Evolutionary conservation across 2,113 vertebrate genomes (phyloP).

Genomic region (Pollimyrus isidori): DNA sequence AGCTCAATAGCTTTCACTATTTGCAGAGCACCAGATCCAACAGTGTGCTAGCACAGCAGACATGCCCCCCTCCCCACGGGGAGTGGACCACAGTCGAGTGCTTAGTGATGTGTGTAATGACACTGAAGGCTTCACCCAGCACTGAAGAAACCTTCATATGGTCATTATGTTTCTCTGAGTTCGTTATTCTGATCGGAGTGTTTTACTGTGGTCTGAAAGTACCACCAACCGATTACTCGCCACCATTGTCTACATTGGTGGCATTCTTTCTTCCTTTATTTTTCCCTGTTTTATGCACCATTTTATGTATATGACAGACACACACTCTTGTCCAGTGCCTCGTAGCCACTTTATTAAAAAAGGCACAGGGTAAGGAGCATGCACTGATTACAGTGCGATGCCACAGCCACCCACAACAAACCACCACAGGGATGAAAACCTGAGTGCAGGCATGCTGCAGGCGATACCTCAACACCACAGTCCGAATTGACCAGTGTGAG

Average conservation of each 20-base stretch:
- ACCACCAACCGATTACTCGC: background rate
- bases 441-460: too few species aligned
- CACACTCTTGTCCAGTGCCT: background rate
- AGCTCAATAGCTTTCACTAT: constrained; percentile 21
- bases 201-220: background rate
- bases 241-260: background rate
- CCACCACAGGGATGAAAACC: too few species aligned
- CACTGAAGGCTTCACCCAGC: background rate
- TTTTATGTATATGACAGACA: background rate
- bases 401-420: too few species aligned
- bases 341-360: background rate
- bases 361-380: too few species aligned
- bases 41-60: background rate
- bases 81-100: background rate
- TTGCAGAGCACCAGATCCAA: constrained; percentile 27
- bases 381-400: too few species aligned
- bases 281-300: background rate
- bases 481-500: too few species aligned
- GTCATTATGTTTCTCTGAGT: background rate
- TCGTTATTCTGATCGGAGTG: background rate
- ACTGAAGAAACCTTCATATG: background rate
- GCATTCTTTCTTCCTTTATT: background rate
- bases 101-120: background rate
- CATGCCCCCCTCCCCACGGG: background rate
- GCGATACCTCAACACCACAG: too few species aligned